These are phyloP conservation scores for Leptobrachium ailaonicum DNA, from an alignment of 2,113 vertebrate genomes.

Conservation along the genomic window DNA sequence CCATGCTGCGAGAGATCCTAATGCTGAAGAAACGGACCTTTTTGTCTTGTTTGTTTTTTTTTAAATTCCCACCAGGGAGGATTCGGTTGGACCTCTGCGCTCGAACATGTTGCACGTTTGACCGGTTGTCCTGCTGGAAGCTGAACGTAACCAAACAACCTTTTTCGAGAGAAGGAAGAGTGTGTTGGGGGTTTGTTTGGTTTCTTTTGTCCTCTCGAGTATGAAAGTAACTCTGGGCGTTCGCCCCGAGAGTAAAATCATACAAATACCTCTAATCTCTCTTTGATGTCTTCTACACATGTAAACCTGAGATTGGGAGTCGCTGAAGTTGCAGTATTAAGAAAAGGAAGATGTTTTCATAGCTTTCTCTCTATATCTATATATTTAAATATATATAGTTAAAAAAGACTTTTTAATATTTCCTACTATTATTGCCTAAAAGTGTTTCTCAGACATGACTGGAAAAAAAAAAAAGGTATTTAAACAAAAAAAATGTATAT, in stretches of 20 bases:
- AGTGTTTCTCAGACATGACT: constrained; percentile 37
- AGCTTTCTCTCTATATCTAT: background rate
- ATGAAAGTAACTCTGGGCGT: constrained; percentile 66
- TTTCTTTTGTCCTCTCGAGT: constrained; percentile 31
- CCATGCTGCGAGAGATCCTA: constrained; percentile 94
- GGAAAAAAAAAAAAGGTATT: constrained; percentile 27
- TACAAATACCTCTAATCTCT: constrained; percentile 62
- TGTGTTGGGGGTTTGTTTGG: constrained; percentile 35
- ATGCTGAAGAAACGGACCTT: constrained; percentile 62
- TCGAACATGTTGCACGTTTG: constrained; percentile 68
- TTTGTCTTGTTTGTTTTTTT: constrained; percentile 53
- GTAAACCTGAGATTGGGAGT: constrained; percentile 60
- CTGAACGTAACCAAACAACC: constrained; percentile 67
- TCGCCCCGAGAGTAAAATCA: constrained; percentile 65
- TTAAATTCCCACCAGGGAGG: constrained; percentile 68
- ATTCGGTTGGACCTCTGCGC: constrained; percentile 68
- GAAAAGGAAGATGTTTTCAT: constrained; percentile 54
- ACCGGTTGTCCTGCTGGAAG: constrained; percentile 63
- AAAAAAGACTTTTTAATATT: constrained; percentile 55
- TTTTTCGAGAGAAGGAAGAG: constrained; percentile 64
- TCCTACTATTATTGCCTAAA: constrained; percentile 53
- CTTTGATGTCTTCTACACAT: constrained; percentile 61
- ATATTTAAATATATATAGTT: too few species aligned
- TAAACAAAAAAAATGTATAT: background rate
- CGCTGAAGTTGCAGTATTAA: constrained; percentile 59